Conservation (phyloP, 2,888 invertebrate species). For the Sminthurides aquaticus region DNA sequence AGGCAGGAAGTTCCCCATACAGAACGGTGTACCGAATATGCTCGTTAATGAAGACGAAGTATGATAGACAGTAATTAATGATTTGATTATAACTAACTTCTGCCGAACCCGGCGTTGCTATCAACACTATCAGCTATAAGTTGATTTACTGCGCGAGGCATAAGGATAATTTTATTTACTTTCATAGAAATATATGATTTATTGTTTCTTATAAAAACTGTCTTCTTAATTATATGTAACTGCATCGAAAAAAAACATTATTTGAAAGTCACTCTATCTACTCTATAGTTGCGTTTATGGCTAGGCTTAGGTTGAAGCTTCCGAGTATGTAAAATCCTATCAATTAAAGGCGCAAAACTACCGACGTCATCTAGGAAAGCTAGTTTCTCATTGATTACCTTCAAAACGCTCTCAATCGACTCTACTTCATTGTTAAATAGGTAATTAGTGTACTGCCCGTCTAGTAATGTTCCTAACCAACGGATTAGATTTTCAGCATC, state of each 20-base stretch:
- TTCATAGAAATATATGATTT: too few relatives aligned
- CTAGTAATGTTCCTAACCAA: constrained; percentile 33
- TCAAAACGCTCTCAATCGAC: constrained; percentile 27
- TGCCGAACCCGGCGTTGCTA: too few relatives aligned
- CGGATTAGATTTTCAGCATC: constrained; percentile 21
- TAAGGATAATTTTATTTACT: too few relatives aligned
- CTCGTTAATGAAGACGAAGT: constrained; percentile 94
- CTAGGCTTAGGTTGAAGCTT: constrained; percentile 25
- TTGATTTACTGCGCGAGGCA: background rate
- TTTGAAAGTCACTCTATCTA: constrained; percentile 26
- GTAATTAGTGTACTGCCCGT: constrained; percentile 38
- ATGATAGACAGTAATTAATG: too few relatives aligned
- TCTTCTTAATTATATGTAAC: too few relatives aligned
- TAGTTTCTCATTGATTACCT: constrained; percentile 25
- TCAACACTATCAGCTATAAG: too few relatives aligned
- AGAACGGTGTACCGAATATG: constrained; percentile 98
- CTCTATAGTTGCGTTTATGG: constrained; percentile 23
- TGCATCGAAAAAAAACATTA: too few relatives aligned
- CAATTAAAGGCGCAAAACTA: constrained; percentile 30
- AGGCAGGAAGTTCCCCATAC: constrained; percentile 87
- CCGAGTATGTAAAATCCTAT: constrained; percentile 26
- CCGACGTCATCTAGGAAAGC: constrained; percentile 31
- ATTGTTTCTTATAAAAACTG: too few relatives aligned
- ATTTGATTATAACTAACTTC: too few relatives aligned
- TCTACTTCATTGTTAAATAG: constrained; percentile 31